Evolutionary conservation across 2,888 invertebrate species (phyloP).

Genomic region (Zelleria hepariella): DNA sequence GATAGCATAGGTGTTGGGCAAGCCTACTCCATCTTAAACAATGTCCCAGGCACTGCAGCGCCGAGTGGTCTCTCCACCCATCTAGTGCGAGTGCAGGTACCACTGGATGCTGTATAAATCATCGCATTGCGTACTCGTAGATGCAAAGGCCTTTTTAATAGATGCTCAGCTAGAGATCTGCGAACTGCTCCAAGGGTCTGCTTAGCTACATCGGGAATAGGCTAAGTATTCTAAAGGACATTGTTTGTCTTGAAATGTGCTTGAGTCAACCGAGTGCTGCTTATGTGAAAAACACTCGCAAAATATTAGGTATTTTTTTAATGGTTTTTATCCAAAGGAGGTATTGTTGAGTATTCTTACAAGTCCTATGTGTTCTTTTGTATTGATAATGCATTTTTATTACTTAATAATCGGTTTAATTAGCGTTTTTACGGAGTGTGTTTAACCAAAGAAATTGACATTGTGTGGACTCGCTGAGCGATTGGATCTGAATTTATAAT

Average conservation of each 20-base stretch:
- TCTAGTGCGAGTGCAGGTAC: too few relatives aligned
- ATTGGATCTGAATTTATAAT: background rate
- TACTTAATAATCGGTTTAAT: conserved; percentile 6
- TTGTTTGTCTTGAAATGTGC: background rate
- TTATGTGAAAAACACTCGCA: background rate
- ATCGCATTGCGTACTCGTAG: too few relatives aligned
- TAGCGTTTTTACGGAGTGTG: background rate
- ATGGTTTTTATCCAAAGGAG: background rate
- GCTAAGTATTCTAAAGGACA: background rate
- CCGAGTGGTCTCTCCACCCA: too few relatives aligned
- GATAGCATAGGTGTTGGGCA: too few relatives aligned
- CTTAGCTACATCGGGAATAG: too few relatives aligned
- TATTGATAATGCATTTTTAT: conserved; percentile 9
- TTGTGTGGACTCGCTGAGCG: background rate
- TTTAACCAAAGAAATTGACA: conserved; percentile 3
- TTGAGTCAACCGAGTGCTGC: background rate
- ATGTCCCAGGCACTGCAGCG: too few relatives aligned
- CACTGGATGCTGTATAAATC: too few relatives aligned
- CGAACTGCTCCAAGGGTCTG: too few relatives aligned
- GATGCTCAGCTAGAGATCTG: too few relatives aligned
- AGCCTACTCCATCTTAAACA: too few relatives aligned
- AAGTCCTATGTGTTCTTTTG: conserved; percentile 2
- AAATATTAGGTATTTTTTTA: too few relatives aligned
- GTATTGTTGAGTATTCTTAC: conserved; percentile 1
- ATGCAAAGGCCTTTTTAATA: too few relatives aligned